Evolutionary conservation across 2,888 invertebrate species (phyloP), one percentile per base, ranked within the genome.

Genomic region (Gandaritis pyraliata): DNA sequence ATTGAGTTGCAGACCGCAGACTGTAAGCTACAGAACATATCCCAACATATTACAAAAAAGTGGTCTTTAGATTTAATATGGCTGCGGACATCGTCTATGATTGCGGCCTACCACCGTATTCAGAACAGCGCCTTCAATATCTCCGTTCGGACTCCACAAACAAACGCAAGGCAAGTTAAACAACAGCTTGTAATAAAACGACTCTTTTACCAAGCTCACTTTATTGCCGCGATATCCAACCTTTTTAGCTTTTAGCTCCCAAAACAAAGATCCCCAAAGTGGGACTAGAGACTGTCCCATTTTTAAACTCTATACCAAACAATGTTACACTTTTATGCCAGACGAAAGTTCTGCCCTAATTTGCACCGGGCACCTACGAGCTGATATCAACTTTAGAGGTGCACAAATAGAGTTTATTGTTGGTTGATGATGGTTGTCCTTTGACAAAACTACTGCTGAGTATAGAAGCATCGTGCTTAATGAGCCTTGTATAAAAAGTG

Each of bases 381-480:
- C 53, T 48, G 51, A 63, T 64, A 49, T 53, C 49, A 56, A 56
- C 71, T 61, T 58, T 71, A 52, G 23, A 7, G 1, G 4, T 15
- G 11, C 38, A 11, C 18, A 13, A n/a, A 50, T 65, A 73, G 56
- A 55, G 69, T 43, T 49, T 45, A 58, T 59, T 59, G 60, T 68
- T 29, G 55, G 36, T 45, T 53, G 63, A 38, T 29, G 43, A 51
- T 45, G 61, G 56, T 57, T 70, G 70, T 68, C 75, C 78, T 80
- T 80, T 80, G 79, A 79, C 75, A 77, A 76, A 79, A 72, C 77
- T 63, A 74, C 73, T 77, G 71, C 75, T 65, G 68, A 69, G 69
- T 69, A 71, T 70, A 72, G 72, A 70, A 76, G 75, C 75, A 78
- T 76, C 75, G 73, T 70, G 72, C 57, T 75, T 81, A 81, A 80